Conservation (phyloP, 2,888 invertebrate genomes). For the Cryptus armator region DNA sequence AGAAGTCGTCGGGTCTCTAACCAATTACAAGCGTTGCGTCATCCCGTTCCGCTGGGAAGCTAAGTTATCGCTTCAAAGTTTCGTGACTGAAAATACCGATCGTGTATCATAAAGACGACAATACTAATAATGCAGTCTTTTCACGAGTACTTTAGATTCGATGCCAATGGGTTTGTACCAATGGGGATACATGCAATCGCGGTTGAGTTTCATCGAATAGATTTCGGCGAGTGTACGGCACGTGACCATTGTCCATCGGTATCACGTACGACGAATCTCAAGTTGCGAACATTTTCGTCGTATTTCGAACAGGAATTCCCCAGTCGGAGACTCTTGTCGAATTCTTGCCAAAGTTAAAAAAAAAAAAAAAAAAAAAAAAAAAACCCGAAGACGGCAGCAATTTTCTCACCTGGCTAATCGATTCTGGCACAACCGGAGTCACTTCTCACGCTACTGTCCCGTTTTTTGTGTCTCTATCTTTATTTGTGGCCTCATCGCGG, state of each 20-base stretch:
- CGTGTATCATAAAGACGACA: neutral
- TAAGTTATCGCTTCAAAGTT: neutral
- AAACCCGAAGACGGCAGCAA: neutral
- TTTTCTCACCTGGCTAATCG: constrained; percentile 67
- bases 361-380: neutral
- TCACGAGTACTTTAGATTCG: neutral
- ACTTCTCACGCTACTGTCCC: constrained; percentile 39
- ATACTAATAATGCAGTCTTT: neutral
- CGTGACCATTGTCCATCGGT: constrained; percentile 51
- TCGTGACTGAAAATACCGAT: neutral
- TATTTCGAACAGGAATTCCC: constrained; percentile 38
- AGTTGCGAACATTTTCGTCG: constrained; percentile 26
- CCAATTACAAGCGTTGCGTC: constrained; percentile 33
- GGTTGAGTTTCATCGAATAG: neutral
- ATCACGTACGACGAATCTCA: constrained; percentile 44
- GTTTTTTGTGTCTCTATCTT: constrained; percentile 33
- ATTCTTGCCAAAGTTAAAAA: constrained; percentile 29
- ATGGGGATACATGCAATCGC: constrained; percentile 20
- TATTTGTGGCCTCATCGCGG: constrained; percentile 18
- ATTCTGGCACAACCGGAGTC: constrained; percentile 54
- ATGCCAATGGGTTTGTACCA: neutral
- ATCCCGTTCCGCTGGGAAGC: neutral
- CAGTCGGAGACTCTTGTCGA: constrained; percentile 41
- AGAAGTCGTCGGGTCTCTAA: neutral
- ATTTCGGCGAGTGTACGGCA: constrained; percentile 7